phyloP scores from a whole-genome alignment of 2,797 vertebrate genomes.

The Myioborus miniatus region DNA sequence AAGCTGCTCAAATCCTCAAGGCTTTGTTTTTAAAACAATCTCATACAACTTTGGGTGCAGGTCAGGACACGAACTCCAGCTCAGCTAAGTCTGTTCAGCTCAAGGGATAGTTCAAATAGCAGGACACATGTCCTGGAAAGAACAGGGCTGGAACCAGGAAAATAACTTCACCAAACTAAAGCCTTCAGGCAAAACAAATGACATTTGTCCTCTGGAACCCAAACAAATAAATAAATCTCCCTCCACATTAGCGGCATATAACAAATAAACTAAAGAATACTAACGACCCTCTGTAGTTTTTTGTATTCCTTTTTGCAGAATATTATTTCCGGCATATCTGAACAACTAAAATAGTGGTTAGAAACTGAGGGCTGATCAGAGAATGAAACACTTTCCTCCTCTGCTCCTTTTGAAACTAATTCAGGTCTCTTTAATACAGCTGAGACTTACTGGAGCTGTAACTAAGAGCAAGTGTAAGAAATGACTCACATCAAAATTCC shows the following conservation, averaged over 20 bases:
- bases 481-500: not conserved
- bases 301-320: not conserved
- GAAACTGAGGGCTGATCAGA: not conserved
- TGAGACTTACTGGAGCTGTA: not conserved
- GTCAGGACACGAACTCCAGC: constrained; percentile 19
- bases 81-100: not conserved
- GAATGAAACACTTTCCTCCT: not conserved
- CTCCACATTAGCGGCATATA: not conserved
- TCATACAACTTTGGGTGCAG: not conserved
- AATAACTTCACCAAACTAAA: constrained; percentile 1
- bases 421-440: not conserved
- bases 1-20: not conserved
- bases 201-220: not conserved
- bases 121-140: constrained; percentile 15
- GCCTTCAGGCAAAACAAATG: constrained; percentile 22
- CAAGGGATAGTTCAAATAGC: not conserved
- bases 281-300: not conserved
- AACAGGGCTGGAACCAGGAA: constrained; percentile 3
- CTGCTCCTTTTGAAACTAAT: constrained; percentile 12
- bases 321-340: not conserved
- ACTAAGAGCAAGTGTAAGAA: constrained; percentile 43
- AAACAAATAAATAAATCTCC: constrained; percentile 15
- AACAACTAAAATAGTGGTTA: not conserved
- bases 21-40: not conserved
- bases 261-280: constrained; percentile 42